phyloP scores from a whole-genome alignment of 2,888 invertebrate species.

The Plusia festucae region DNA sequence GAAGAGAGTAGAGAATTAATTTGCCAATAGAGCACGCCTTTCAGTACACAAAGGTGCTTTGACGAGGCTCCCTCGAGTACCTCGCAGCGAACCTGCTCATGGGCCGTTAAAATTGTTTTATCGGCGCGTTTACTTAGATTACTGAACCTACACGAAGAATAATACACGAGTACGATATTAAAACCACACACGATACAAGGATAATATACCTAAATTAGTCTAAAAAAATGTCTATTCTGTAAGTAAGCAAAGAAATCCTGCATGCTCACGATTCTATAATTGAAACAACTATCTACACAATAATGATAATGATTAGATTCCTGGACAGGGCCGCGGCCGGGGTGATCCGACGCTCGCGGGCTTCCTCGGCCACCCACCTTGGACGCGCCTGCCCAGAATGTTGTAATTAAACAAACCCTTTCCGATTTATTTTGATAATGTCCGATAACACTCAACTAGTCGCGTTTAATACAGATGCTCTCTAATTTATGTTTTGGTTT shows the following conservation, averaged over 20 bases:
- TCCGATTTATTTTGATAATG: slow-evolving; percentile 77
- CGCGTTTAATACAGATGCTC: slow-evolving; percentile 62
- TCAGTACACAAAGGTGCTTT: slow-evolving; percentile 75
- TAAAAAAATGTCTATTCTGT: slow-evolving; percentile 31
- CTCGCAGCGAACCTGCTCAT: slow-evolving; percentile 58
- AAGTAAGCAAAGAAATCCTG: slow-evolving; percentile 59
- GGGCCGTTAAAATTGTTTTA: slow-evolving; percentile 60
- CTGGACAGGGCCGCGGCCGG: slow-evolving; percentile 63
- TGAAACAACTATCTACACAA: slow-evolving; percentile 70
- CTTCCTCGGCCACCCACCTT: slow-evolving; percentile 75
- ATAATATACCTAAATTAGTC: slow-evolving; percentile 22
- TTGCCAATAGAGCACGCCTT: slow-evolving; percentile 76
- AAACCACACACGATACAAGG: slow-evolving; percentile 32
- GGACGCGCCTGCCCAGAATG: slow-evolving; percentile 67
- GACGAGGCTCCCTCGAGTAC: slow-evolving; percentile 66
- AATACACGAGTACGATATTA: slow-evolving; percentile 15
- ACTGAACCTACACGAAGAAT: slow-evolving; percentile 18
- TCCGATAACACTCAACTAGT: slow-evolving; percentile 68
- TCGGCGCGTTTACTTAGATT: slow-evolving; percentile 39
- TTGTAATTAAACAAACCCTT: slow-evolving; percentile 76
- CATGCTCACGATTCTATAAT: slow-evolving; percentile 69
- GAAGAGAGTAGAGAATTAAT: slow-evolving; percentile 74
- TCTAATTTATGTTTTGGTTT: slow-evolving; percentile 10
- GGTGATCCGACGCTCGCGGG: slow-evolving; percentile 59
- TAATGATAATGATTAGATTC: slow-evolving; percentile 75